Percentiles rank a stretch among this genome's conserved stretches.
These are phyloP conservation scores for Urocolius indicus DNA, from an alignment of 2,113 vertebrate species.

Conservation along the genomic window DNA sequence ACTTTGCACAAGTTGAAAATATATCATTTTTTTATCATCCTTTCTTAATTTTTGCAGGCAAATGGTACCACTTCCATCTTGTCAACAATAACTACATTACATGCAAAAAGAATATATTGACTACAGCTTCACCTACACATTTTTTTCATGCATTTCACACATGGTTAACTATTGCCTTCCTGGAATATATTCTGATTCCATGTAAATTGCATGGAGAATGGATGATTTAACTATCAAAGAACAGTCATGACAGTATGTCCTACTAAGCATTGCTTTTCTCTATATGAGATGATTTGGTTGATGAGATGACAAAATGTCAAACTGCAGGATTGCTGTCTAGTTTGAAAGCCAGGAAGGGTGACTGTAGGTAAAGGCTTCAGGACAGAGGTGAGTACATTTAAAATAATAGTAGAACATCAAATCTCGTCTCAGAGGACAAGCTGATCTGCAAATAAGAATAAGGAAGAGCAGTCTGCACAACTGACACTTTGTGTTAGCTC, in stretches of 20 bases:
- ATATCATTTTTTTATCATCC: background rate
- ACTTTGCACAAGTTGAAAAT: slow-evolving; percentile 22
- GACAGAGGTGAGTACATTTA: background rate
- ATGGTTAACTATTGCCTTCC: background rate
- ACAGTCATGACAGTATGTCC: background rate
- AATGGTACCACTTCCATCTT: background rate
- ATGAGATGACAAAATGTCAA: background rate
- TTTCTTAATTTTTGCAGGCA: background rate
- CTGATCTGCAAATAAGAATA: slow-evolving; percentile 12
- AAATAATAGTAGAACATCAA: background rate
- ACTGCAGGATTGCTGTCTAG: background rate
- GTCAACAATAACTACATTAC: background rate
- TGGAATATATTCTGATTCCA: background rate
- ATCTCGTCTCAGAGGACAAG: slow-evolving; percentile 7
- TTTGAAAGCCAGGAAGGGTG: background rate
- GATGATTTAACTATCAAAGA: background rate
- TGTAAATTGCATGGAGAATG: background rate
- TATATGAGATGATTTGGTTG: background rate
- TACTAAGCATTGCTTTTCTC: background rate
- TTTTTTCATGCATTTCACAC: background rate
- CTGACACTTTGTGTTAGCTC: slow-evolving; percentile 6
- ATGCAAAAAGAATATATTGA: background rate
- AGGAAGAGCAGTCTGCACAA: background rate
- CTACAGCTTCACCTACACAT: background rate
- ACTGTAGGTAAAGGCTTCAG: background rate